Conservation (phyloP, 2,113 vertebrate genomes). For the Austrofundulus limnaeus region DNA sequence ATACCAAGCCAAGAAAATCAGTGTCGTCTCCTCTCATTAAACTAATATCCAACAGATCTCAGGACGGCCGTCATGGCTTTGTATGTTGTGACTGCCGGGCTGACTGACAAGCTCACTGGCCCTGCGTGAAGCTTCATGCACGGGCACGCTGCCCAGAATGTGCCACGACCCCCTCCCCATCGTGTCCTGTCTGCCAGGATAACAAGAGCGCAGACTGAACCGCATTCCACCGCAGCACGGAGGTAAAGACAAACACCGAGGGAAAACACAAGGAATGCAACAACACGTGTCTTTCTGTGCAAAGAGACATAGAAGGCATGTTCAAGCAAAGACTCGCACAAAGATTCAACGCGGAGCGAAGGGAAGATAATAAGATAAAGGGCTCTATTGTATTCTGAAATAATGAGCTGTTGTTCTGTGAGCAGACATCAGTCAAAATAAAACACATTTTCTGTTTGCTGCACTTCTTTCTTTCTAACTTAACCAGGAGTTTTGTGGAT, state of each 20-base stretch:
- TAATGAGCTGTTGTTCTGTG: conserved; percentile 5
- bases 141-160: conserved; percentile 68
- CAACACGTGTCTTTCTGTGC: not conserved
- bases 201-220: conserved; percentile 56
- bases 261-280: conserved; percentile 13
- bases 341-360: too few relatives aligned
- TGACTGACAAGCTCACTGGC: conserved; percentile 31
- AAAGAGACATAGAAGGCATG: conserved; percentile 9
- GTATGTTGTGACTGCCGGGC: conserved; percentile 14
- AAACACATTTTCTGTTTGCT: not conserved
- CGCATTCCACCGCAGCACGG: conserved; percentile 63
- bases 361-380: too few relatives aligned
- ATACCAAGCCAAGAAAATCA: not conserved
- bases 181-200: conserved; percentile 61
- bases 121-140: conserved; percentile 36
- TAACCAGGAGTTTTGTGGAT: not conserved
- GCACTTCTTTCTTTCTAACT: not conserved
- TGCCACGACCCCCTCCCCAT: conserved; percentile 35
- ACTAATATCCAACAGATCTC: conserved; percentile 18
- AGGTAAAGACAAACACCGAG: conserved; percentile 34
- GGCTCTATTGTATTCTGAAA: conserved; percentile 41
- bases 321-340: conserved; percentile 24
- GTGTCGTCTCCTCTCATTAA: conserved; percentile 2
- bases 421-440: conserved; percentile 2
- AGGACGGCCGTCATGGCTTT: conserved; percentile 14